phyloP scores from a whole-genome alignment of 2,888 invertebrate species.

The Acanthosoma haemorrhoidale region DNA sequence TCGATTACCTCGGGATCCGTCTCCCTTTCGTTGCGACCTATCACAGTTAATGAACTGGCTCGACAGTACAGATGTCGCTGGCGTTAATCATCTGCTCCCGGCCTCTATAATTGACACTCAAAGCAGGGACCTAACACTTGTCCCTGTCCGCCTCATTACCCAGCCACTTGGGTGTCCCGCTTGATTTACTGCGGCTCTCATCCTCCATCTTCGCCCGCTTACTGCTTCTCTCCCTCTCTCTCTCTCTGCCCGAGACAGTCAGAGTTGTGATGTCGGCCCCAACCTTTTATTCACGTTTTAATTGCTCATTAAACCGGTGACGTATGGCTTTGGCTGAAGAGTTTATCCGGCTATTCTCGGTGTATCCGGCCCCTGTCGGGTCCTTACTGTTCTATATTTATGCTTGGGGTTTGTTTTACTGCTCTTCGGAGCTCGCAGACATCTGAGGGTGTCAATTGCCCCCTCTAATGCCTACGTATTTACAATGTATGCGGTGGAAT shows the following conservation, averaged over 20 bases:
- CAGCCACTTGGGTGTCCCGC: constrained; percentile 14
- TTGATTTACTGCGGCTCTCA: neutral
- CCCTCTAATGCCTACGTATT: no score
- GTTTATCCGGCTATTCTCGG: neutral
- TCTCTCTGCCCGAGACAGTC: neutral
- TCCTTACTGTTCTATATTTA: neutral
- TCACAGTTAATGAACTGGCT: neutral
- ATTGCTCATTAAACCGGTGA: constrained; percentile 16
- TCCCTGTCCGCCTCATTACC: constrained; percentile 16
- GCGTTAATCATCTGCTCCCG: neutral
- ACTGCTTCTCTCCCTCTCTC: constrained; percentile 3
- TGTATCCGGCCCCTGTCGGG: neutral
- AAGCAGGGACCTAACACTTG: neutral
- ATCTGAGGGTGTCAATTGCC: no score
- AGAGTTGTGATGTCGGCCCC: neutral
- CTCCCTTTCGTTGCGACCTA: neutral
- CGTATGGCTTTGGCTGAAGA: neutral
- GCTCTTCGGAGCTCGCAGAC: no score
- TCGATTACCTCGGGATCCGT: neutral
- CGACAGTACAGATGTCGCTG: neutral
- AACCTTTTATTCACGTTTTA: constrained; percentile 16
- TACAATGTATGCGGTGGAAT: no score
- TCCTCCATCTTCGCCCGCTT: neutral
- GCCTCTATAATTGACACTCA: constrained; percentile 16
- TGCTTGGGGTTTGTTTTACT: neutral